A percentile compares a stretch with the other conserved stretches of the same genome.
Evolutionary conservation across 2,113 vertebrate species (phyloP).

Genomic region (Cichladusa arquata): DNA sequence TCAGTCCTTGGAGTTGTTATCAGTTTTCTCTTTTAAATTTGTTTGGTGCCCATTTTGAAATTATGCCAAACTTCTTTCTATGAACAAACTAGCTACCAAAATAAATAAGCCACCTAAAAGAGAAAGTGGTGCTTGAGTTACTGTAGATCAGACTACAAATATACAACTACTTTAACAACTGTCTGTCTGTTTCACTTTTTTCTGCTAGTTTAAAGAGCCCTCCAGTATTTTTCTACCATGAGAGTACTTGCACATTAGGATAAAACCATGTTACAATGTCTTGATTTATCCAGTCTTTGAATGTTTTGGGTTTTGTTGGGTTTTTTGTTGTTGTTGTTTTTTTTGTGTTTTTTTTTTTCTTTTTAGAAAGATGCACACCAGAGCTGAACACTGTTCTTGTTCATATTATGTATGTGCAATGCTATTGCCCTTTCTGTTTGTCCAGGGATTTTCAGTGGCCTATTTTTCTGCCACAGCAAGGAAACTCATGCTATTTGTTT

Average conservation of each 20-base stretch:
- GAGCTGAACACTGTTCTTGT: background rate
- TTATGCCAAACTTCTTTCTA: background rate
- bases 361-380: background rate
- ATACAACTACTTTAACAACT: background rate
- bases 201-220: background rate
- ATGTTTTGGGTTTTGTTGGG: background rate
- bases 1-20: background rate
- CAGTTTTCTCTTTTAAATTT: background rate
- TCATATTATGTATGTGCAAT: background rate
- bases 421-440: slow-evolving; percentile 9
- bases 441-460: slow-evolving; percentile 2
- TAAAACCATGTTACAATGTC: background rate
- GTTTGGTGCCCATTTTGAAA: background rate
- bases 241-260: background rate
- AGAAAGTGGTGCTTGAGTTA: background rate
- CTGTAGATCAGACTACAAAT: background rate
- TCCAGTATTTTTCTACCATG: background rate
- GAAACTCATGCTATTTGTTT: slow-evolving; percentile 26
- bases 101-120: background rate
- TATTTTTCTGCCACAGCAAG: slow-evolving; percentile 7
- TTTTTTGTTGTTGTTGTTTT: background rate
- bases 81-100: background rate
- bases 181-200: background rate
- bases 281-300: background rate
- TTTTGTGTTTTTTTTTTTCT: background rate